Percentiles rank a stretch among this genome's conserved stretches.
phyloP scores from a whole-genome alignment of 2,888 invertebrate species.

The Lasioglossum oenotherae region DNA sequence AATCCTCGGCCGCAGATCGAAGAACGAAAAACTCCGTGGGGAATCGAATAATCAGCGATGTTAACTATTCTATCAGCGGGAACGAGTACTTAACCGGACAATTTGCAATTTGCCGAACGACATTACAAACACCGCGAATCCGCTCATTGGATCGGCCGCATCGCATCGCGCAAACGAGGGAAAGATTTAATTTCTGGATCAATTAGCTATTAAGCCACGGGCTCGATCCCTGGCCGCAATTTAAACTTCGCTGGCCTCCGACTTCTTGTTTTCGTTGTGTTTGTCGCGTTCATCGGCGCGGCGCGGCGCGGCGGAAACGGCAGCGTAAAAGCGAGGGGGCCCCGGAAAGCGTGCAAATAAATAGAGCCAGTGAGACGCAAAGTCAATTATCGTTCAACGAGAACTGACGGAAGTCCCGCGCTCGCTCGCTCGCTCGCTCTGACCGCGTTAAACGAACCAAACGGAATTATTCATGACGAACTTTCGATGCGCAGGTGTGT shows the following conservation, averaged over 20 bases:
- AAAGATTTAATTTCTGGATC: constrained; percentile 46
- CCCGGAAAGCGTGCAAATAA: constrained; percentile 49
- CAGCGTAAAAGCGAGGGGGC: neutral
- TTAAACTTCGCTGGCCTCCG: constrained; percentile 39
- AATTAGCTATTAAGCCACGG: constrained; percentile 45
- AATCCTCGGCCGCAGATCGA: constrained; percentile 7
- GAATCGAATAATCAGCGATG: constrained; percentile 7
- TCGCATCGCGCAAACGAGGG: constrained; percentile 3
- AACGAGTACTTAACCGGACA: neutral
- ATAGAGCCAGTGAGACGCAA: constrained; percentile 63
- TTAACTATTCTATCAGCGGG: constrained; percentile 18
- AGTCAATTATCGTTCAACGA: constrained; percentile 63
- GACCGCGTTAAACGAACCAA: constrained; percentile 59
- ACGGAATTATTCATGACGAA: constrained; percentile 71
- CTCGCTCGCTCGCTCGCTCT: neutral
- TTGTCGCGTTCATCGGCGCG: constrained; percentile 13
- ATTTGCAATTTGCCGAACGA: neutral
- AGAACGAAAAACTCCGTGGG: neutral
- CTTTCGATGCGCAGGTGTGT: constrained; percentile 68
- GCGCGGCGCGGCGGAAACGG: neutral
- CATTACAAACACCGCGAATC: constrained; percentile 2
- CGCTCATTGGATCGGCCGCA: neutral
- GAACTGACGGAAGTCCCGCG: constrained; percentile 45
- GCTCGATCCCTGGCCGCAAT: constrained; percentile 48
- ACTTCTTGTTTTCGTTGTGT: constrained; percentile 43